phyloP scores from a whole-genome alignment of 64 coral and sea anemone species.

The Porites australiensis region DNA sequence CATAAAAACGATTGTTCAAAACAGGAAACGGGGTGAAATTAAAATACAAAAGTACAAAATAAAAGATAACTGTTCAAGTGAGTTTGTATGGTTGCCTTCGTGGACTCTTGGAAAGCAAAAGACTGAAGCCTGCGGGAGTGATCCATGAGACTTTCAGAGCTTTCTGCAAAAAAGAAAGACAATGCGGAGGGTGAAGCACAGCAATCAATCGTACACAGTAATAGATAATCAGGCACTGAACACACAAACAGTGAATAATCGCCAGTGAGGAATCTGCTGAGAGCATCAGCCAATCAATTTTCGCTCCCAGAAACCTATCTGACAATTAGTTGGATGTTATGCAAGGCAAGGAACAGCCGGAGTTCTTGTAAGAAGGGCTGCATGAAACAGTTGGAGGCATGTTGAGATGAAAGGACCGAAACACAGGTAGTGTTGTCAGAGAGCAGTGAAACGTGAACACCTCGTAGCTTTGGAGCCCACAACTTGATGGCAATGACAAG shows the following conservation, averaged over 20 bases:
- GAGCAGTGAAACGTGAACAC: constrained; percentile 5
- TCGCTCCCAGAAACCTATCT: constrained; percentile 1
- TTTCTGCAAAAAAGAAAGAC: neutral
- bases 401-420: neutral
- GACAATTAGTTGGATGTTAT: constrained; percentile 27
- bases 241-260: neutral
- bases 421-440: constrained; percentile 32
- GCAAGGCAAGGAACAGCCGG: constrained; percentile 41
- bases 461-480: neutral
- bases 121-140: constrained; percentile 11
- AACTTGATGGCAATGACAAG: constrained; percentile 12
- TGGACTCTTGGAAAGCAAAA: constrained; percentile 68
- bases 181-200: neutral
- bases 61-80: constrained; percentile 36
- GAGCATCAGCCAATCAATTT: constrained; percentile 41
- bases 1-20: constrained; percentile 13
- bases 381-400: constrained; percentile 40
- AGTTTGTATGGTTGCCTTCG: constrained; percentile 59
- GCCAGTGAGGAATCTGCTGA: constrained; percentile 28
- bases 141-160: neutral
- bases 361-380: constrained; percentile 47
- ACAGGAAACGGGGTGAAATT: constrained; percentile 43
- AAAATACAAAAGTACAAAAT: constrained; percentile 60
- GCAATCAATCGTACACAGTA: neutral
- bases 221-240: constrained; percentile 5